Percentiles rank a stretch among this genome's conserved stretches.
Conservation (phyloP, 2,888 invertebrate species). For the Odontomyia ornata region DNA sequence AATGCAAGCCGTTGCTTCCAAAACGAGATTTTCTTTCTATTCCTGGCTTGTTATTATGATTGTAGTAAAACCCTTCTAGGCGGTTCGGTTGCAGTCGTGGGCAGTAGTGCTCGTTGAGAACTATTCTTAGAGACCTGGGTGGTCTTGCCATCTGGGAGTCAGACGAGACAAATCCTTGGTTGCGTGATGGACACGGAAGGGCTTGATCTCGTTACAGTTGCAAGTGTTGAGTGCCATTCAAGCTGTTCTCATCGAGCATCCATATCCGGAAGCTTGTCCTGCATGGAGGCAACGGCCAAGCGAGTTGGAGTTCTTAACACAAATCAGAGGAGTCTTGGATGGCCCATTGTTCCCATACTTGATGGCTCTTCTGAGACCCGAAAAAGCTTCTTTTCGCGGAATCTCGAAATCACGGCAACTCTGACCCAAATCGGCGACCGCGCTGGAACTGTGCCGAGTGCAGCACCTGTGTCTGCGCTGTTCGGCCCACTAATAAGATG, state of each 20-base stretch:
- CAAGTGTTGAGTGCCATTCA: background rate
- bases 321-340: too few relatives aligned
- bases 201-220: background rate
- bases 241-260: background rate
- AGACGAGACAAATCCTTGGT: background rate
- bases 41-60: slow-evolving; percentile 29
- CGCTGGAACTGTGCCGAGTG: background rate
- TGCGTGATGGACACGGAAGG: background rate
- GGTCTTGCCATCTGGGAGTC: background rate
- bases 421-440: background rate
- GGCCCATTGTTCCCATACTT: too few relatives aligned
- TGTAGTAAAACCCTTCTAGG: slow-evolving; percentile 7
- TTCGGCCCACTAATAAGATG: slow-evolving; percentile 33
- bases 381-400: background rate
- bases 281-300: too few relatives aligned
- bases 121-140: background rate
- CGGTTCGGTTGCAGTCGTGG: background rate
- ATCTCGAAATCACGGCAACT: background rate
- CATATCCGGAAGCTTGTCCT: background rate
- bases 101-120: background rate
- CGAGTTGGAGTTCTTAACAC: too few relatives aligned
- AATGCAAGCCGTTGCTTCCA: slow-evolving; percentile 18
- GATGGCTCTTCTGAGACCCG: background rate
- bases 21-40: slow-evolving; percentile 26
- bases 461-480: slow-evolving; percentile 10